Evolutionary conservation across 2,797 vertebrate genomes (phyloP).

Genomic region (Cyprinella venusta): DNA sequence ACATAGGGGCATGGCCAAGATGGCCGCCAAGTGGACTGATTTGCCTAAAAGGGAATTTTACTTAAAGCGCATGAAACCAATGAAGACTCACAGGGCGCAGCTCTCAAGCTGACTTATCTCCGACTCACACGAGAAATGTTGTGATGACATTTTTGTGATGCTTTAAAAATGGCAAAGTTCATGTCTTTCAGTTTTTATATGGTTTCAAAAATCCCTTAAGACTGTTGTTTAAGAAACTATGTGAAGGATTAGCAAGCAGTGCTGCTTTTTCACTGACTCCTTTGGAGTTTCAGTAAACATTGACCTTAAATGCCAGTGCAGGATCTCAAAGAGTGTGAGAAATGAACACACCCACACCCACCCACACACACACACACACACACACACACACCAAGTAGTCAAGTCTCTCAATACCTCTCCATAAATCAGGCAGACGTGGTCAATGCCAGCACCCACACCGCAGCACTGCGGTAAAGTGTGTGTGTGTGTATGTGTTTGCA

Average conservation of each 20-base stretch:
- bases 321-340: slow-evolving; percentile 1
- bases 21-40: not conserved
- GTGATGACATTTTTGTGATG: slow-evolving; percentile 15
- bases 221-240: slow-evolving; percentile 1
- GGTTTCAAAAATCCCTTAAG: not conserved
- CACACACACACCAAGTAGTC: slow-evolving; percentile 22
- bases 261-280: not conserved
- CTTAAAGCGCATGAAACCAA: slow-evolving; percentile 18
- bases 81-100: not conserved
- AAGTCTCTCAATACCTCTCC: slow-evolving; percentile 64
- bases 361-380: slow-evolving; percentile 21
- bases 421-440: slow-evolving; percentile 68
- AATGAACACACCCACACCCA: slow-evolving; percentile 14
- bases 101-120: slow-evolving; percentile 28
- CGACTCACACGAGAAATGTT: not conserved
- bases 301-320: slow-evolving; percentile 18
- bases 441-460: slow-evolving; percentile 64
- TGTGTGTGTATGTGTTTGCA: slow-evolving; percentile 30
- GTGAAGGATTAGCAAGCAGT: not conserved
- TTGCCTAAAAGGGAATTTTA: slow-evolving; percentile 24
- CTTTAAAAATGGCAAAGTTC: slow-evolving; percentile 11
- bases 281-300: slow-evolving; percentile 20
- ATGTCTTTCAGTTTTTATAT: not conserved
- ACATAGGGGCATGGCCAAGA: not conserved
- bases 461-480: slow-evolving; percentile 23